A percentile compares a stretch with the other conserved stretches of the same genome.
Evolutionary conservation across 2,113 vertebrate genomes (phyloP).

Genomic region (Ceyx margarethae): DNA sequence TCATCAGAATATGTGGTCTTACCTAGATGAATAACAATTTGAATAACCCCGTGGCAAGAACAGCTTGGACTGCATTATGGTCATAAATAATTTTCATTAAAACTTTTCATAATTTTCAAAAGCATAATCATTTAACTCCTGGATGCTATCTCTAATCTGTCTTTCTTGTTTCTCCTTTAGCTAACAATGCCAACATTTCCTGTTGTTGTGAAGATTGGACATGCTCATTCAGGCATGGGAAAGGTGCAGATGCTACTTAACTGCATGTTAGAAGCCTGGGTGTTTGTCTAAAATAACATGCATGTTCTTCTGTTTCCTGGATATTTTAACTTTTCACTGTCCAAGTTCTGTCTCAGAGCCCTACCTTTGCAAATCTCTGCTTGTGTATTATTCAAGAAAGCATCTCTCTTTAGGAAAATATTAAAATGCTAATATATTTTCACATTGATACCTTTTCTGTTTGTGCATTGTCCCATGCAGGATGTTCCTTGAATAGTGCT

Average conservation of each 20-base stretch:
- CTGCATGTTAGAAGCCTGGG: constrained; percentile 3
- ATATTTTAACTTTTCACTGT: neutral
- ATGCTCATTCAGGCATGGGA: constrained; percentile 98
- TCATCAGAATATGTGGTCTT: neutral
- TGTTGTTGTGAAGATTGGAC: constrained; percentile 98
- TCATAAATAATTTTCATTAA: neutral
- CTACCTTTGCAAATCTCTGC: neutral
- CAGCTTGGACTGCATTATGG: neutral
- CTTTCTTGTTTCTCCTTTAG: constrained; percentile 75
- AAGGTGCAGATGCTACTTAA: constrained; percentile 82
- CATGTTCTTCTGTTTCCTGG: neutral
- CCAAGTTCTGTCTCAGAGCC: neutral
- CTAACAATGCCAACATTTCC: constrained; percentile 94
- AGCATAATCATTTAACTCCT: neutral
- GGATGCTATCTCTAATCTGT: neutral
- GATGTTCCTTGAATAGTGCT: fast-evolving
- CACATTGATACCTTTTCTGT: neutral
- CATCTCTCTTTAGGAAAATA: neutral
- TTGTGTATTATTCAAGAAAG: neutral
- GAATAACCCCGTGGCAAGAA: neutral
- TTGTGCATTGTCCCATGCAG: fast-evolving
- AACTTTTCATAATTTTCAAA: neutral
- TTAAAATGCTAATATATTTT: fast-evolving
- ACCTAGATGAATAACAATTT: fast-evolving
- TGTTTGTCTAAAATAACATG: neutral